A percentile compares a stretch with the other conserved stretches of the same genome.
Conservation (phyloP, 2,888 invertebrate genomes). For the Phragmatobia fuliginosa region DNA sequence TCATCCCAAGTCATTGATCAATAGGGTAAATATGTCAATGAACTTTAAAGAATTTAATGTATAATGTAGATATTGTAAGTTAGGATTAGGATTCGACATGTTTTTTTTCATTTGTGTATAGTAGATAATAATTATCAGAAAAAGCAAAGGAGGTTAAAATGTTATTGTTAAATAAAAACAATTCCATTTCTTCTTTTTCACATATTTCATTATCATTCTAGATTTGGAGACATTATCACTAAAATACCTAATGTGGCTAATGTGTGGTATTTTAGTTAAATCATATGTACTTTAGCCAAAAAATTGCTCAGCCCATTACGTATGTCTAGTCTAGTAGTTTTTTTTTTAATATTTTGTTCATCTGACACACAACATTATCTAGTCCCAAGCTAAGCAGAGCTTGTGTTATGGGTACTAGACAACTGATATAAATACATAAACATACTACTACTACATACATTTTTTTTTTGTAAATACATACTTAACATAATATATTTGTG, state of each 20-base stretch:
- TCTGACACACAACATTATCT: no score
- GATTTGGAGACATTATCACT: background rate
- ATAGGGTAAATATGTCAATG: constrained; percentile 31
- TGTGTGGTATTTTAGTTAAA: background rate
- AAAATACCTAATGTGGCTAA: background rate
- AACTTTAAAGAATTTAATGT: constrained; percentile 25
- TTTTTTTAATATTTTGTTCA: no score
- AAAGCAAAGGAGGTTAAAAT: background rate
- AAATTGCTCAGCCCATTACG: no score
- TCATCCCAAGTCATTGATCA: constrained; percentile 39
- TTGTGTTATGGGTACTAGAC: no score
- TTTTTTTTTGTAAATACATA: no score
- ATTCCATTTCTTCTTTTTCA: no score
- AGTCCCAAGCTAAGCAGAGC: no score
- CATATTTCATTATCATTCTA: background rate
- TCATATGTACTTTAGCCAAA: background rate
- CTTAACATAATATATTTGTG: no score
- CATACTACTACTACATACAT: no score
- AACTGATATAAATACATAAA: no score
- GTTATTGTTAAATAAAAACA: background rate
- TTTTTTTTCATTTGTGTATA: background rate
- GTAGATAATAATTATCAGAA: background rate
- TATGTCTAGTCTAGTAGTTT: background rate
- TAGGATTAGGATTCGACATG: background rate
- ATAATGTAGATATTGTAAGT: background rate